Conservation (phyloP, 2,113 vertebrate genomes). For the Aegotheles bennettii region DNA sequence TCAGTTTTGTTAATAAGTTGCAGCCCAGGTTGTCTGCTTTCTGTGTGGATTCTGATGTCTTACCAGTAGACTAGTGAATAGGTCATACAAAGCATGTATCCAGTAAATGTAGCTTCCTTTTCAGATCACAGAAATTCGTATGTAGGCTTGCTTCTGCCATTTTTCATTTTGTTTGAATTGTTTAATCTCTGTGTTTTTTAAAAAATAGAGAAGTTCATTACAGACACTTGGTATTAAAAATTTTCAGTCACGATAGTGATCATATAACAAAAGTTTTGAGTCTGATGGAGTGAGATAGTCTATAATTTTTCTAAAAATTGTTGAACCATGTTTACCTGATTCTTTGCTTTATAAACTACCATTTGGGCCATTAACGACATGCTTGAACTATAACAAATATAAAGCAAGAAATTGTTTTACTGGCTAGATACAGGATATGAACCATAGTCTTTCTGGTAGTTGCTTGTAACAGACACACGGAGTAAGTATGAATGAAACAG, state of each 20-base stretch:
- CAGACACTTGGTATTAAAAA: background rate
- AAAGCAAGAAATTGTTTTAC: background rate
- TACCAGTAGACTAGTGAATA: background rate
- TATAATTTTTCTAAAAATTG: background rate
- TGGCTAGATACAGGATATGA: background rate
- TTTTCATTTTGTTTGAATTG: background rate
- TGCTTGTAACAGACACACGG: background rate
- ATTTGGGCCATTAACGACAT: rapidly evolving
- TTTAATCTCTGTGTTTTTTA: background rate
- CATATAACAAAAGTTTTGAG: background rate
- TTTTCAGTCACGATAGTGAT: background rate
- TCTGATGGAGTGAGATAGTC: background rate
- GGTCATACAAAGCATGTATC: rapidly evolving
- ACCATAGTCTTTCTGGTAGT: background rate
- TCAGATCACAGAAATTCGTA: background rate
- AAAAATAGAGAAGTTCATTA: background rate
- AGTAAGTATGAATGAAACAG: background rate
- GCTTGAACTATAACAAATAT: background rate
- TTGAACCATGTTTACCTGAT: background rate
- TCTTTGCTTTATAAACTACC: background rate
- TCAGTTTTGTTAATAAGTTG: no score
- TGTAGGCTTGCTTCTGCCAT: rapidly evolving
- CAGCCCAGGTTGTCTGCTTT: background rate
- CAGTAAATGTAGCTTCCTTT: background rate
- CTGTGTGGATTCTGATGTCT: background rate